Evolutionary conservation across 2,797 vertebrate genomes (phyloP), one percentile per base, ranked within the genome.

Genomic region (Furcifer pardalis): DNA sequence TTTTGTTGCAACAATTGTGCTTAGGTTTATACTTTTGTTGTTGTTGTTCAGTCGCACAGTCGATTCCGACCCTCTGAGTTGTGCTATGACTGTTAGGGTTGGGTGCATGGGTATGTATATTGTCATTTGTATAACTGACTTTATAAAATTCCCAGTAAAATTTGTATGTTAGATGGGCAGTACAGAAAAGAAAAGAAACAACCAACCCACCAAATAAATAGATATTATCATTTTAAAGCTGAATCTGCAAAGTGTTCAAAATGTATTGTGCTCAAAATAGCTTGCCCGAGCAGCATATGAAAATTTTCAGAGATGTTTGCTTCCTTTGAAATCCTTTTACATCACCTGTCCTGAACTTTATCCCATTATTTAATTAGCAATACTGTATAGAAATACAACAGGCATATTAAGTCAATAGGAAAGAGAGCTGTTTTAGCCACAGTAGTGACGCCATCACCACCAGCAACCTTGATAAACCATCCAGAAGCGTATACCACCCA

Each of bases 401-500:
- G 13, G 10, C 17, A 0, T 23, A 83, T 59, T 77, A 12, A 91
- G 73, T 65, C 77, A 83, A 35, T 0, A 13, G 30, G 44, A 25
- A 44, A 49, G 79, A 86, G 35, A 90, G 79, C 78, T 89, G 65
- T 56, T 49, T 86, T 80, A 91, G 73, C 69, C 7, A 2, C 72
- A 86, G 81, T 59, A 84, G 84, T 37, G 25, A 86, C 78, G 81
- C 42, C 82, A 78, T 77, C 87, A 73, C 56, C 79, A 65, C 79
- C 63, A 81, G 52, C 46, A 86, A 72, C 79, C 88, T 3, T 86
- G 85, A 89, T 81, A 83, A 79, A 82, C 62, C 40, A 40, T n/a
- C 75, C 84, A 83, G 83, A 81, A 88, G 85, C 49, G 42, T 72
- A 72, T 30, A 1, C 74, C 46, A 5, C 86, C 90, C 87, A 91